Conservation (phyloP, 2,888 invertebrate species). For the Aphodius granarius region DNA sequence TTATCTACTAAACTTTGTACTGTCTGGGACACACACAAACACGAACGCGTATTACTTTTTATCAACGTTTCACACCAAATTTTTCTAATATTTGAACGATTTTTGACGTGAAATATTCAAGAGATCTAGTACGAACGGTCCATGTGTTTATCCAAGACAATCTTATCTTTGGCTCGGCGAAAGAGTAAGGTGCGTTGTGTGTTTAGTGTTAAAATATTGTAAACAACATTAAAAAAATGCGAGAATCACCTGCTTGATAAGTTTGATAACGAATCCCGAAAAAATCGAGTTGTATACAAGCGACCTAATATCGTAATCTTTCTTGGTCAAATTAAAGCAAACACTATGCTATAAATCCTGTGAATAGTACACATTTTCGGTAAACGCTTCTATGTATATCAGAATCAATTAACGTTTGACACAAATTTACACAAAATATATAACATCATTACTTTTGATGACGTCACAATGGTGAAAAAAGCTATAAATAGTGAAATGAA, state of each 20-base stretch:
- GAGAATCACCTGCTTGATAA: background rate
- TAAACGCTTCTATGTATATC: background rate
- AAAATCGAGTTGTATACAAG: background rate
- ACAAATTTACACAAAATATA: too few species aligned
- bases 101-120: background rate
- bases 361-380: background rate
- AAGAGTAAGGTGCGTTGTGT: background rate
- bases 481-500: too few species aligned
- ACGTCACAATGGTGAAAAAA: too few species aligned
- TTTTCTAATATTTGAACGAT: background rate
- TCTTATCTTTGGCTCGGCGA: background rate
- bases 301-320: background rate
- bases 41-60: background rate
- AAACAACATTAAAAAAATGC: background rate
- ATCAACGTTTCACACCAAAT: background rate
- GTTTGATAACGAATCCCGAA: background rate
- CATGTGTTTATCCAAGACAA: background rate
- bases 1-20: constrained; percentile 12
- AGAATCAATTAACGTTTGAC: background rate
- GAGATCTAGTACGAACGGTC: background rate
- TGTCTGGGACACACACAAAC: constrained; percentile 6
- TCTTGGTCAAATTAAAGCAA: background rate
- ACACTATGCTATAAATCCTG: background rate
- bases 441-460: too few species aligned
- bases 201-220: background rate